Base-by-base conservation (phyloP, 1,140 invertebrate genomes). In the Euschistus heros region DNA sequence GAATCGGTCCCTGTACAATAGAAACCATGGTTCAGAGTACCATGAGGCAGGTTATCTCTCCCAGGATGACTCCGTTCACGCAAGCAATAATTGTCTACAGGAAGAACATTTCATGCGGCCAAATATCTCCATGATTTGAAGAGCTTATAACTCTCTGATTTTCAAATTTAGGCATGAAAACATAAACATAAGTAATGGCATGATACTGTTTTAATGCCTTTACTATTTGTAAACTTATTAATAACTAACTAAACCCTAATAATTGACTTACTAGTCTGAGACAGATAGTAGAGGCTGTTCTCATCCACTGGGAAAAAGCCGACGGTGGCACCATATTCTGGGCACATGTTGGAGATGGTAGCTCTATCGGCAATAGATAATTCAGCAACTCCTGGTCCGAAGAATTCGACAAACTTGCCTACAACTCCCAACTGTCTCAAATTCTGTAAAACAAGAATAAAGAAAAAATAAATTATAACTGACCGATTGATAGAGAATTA, bases 331-430 rank as follows among this genome's bases (percentile, higher is more conserved):
- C 97, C 91, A 76, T 97, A 98, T 79, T 98, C 96, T 0, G 95
- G 95, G 75, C 92, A 97, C 96, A 98, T 98, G 77, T 98, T 98
- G 42, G 85, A 94, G 74, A 92, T 96, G 42, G 83, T 97, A 66
- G 87, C 94, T 67, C 97, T 76, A 77, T 98, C 97, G 3, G 96
- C 95, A 62, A 99, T 94, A 55, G 91, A 95, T 1, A 99, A 76
- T 65, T 88, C 84, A 0, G 84, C 74, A 13, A 98, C 92, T 8
- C 96, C 95, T 0, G 92, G 86, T 0, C 97, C 97, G 75, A 91
- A 98, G 77, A 99, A 99, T 79, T 98, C 96, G 2, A 98, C 95
- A 79, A 98, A 99, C 74, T 98, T 98, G 52, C 94, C 95, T 54
- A 98, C 96, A 26, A 98, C 95, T 60, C 96, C 96, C 55, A 97